These are phyloP conservation scores for Rousettus leschenaultii DNA, from an alignment of 2,113 vertebrate species.

Conservation along the genomic window DNA sequence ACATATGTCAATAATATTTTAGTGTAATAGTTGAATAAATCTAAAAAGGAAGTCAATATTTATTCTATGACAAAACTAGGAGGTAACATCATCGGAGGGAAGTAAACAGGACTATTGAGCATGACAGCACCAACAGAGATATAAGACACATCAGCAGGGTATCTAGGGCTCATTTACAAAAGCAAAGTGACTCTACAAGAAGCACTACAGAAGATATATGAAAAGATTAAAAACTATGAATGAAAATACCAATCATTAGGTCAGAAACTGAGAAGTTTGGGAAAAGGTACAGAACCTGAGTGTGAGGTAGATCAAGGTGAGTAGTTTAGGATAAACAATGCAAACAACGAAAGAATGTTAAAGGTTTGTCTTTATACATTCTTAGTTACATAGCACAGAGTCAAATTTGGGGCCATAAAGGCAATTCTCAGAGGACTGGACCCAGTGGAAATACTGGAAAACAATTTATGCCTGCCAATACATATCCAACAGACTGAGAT, in stretches of 20 bases:
- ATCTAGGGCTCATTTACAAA: background rate
- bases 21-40: background rate
- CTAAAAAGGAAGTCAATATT: background rate
- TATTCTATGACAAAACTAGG: background rate
- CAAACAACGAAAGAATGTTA: background rate
- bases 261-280: background rate
- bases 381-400: background rate
- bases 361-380: background rate
- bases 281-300: background rate
- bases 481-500: background rate
- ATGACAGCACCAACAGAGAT: background rate
- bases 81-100: background rate
- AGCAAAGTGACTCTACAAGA: conserved; percentile 18
- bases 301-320: background rate
- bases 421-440: background rate
- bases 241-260: background rate
- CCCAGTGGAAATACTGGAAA: background rate
- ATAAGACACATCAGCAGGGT: background rate
- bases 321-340: background rate
- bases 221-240: conserved; percentile 6
- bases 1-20: background rate
- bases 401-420: background rate
- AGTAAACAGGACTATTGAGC: background rate
- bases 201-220: background rate
- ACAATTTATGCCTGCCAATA: background rate